Evolutionary conservation across 2,113 vertebrate species (phyloP).

Genomic region (Cyprinodon brontotheroides): DNA sequence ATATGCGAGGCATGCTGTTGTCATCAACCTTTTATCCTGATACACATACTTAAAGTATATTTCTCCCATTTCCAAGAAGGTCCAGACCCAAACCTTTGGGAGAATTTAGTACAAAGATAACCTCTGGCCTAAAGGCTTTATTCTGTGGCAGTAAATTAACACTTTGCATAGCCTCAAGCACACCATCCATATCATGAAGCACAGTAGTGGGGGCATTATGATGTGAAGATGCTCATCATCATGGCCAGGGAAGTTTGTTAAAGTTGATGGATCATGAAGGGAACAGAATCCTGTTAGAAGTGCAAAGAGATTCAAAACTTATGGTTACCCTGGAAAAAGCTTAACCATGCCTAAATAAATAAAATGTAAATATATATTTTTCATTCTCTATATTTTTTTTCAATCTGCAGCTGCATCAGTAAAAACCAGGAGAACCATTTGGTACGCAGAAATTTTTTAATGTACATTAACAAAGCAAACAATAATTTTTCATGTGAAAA

Average conservation of each 20-base stretch:
- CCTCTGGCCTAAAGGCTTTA: background rate
- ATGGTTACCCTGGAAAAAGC: background rate
- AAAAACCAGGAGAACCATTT: background rate
- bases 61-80: background rate
- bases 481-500: background rate
- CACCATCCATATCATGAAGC: background rate
- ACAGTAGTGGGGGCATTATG: background rate
- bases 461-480: background rate
- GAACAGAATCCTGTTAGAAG: background rate
- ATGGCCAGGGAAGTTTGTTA: background rate
- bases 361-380: background rate
- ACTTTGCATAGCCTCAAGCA: background rate
- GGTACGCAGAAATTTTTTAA: background rate
- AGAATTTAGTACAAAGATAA: background rate
- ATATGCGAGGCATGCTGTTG: background rate
- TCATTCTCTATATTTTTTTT: background rate
- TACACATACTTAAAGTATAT: background rate
- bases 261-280: background rate
- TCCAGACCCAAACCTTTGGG: background rate
- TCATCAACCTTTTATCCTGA: background rate
- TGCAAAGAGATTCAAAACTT: background rate
- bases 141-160: background rate
- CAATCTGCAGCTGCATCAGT: background rate
- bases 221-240: background rate
- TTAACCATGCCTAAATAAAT: background rate